These are phyloP conservation scores for Thermophis baileyi DNA, from an alignment of 2,113 vertebrate genomes.

Conservation along the genomic window DNA sequence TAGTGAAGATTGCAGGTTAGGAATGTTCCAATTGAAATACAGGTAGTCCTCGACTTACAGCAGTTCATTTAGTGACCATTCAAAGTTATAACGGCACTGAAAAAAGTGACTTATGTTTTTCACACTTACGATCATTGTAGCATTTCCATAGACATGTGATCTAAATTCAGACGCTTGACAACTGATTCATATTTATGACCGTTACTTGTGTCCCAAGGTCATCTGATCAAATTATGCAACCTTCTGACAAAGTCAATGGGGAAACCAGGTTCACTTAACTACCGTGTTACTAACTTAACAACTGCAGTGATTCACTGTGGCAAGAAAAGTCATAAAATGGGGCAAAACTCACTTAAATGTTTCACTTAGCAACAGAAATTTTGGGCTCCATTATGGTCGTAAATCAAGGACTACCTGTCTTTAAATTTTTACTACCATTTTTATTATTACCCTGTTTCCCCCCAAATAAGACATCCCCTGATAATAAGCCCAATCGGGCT, in stretches of 20 bases:
- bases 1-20: neutral
- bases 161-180: neutral
- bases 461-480: too few species aligned
- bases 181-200: neutral
- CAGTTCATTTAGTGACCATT: neutral
- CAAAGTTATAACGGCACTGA: neutral
- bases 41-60: neutral
- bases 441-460: too few species aligned
- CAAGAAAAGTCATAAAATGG: neutral
- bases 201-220: neutral
- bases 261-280: neutral
- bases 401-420: neutral
- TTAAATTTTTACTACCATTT: neutral
- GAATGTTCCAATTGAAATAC: neutral
- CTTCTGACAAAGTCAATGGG: neutral
- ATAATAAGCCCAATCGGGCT: too few species aligned
- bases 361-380: neutral
- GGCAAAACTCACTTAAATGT: neutral
- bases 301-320: neutral
- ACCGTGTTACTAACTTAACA: neutral
- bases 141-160: neutral
- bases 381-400: neutral
- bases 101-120: neutral
- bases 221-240: neutral
- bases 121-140: neutral